Evolutionary conservation across 2,113 vertebrate genomes (phyloP).

Genomic region (Sebastes schlegelii): DNA sequence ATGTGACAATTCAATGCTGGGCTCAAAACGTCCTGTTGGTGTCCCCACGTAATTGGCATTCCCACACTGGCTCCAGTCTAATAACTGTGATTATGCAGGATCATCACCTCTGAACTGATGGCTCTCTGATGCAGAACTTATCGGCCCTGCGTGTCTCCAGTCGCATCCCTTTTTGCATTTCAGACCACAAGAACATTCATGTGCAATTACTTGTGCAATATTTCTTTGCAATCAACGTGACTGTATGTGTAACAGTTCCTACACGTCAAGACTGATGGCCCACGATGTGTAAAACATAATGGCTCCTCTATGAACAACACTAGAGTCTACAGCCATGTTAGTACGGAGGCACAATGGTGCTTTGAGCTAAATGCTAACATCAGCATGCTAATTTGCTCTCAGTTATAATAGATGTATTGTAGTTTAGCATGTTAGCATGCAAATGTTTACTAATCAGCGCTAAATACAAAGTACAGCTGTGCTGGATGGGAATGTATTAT

Average conservation of each 20-base stretch:
- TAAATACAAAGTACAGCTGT: too few species aligned
- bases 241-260: not conserved
- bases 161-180: not conserved
- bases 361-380: too few species aligned
- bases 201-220: not conserved
- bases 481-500: too few species aligned
- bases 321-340: not conserved
- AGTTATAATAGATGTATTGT: not conserved
- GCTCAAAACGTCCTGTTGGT: constrained; percentile 53
- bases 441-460: not conserved
- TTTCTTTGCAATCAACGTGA: not conserved
- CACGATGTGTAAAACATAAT: not conserved
- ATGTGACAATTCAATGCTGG: constrained; percentile 40
- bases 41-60: constrained; percentile 56
- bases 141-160: not conserved
- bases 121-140: constrained; percentile 28
- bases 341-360: not conserved
- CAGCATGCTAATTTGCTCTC: too few species aligned
- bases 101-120: constrained; percentile 25
- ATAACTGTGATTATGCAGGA: constrained; percentile 61
- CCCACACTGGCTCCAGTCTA: constrained; percentile 36
- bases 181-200: not conserved
- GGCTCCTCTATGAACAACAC: not conserved
- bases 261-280: not conserved
- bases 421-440: not conserved